Evolutionary conservation across 2,797 vertebrate species (phyloP), one percentile per base, ranked within the genome.

Genomic region (Falco peregrinus): DNA sequence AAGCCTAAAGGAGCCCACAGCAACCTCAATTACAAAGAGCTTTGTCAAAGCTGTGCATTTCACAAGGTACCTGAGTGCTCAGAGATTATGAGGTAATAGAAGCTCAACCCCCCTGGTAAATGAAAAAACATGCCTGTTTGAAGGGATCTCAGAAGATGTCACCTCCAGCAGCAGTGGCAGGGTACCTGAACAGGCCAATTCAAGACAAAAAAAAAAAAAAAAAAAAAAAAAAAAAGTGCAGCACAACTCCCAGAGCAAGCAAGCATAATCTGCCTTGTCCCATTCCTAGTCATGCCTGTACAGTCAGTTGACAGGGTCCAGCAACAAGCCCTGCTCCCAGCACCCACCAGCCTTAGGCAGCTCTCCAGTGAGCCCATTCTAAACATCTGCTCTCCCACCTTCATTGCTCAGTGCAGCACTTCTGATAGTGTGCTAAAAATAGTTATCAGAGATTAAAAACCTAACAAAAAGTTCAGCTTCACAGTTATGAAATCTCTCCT

Each of bases 321-420:
- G 51, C 2, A 2, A 41, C 48, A 60, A 60, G 25, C 4, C 29
- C 1, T 1, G 13, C n/a, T 86, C 35, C 25, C 47, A 28, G 13
- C 18, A 59, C 0, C 0, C 25, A 45, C 16, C 11, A 87, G 21
- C 15, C 63, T 43, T 33, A 29, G 61, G 39, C 13, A 81, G 15
- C 26, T 48, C 35, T 15, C 11, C 35, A 41, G 9, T 33, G 12
- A 86, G 19, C 10, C 29, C 29, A 47, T 59, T 65, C 69, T 24
- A 67, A 67, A 48, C 1, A 3, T 9, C 17, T 50, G 2, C 16
- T n/a, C 26, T 67, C 4, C 3, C 5, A 16, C 3, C 2, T 13
- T 69, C 10, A 9, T 31, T 87, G 29, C 16, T 69, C 56, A 54
- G 3, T 69, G 53, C 22, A 54, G 14, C 6, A 7, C 50, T 84